Conservation (phyloP, 2,113 vertebrate species). For the Polyodon spathula region DNA sequence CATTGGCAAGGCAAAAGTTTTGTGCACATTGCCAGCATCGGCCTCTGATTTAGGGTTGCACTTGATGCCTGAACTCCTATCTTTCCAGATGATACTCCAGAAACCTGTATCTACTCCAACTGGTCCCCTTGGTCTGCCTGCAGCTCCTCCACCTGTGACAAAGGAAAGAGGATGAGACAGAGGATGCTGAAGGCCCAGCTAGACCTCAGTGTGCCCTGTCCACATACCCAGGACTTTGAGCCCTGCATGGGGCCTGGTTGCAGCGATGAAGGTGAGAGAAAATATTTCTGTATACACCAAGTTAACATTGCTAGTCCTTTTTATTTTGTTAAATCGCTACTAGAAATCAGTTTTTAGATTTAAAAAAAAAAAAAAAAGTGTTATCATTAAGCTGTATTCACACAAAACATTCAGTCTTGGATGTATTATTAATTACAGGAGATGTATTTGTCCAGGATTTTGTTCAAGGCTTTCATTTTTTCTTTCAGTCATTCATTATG, state of each 20-base stretch:
- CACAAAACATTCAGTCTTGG: background rate
- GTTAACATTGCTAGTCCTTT: no score
- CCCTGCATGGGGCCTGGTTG: constrained; percentile 97
- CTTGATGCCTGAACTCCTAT: constrained; percentile 7
- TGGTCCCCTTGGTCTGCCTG: constrained; percentile 98
- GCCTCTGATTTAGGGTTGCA: no score
- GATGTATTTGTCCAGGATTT: constrained; percentile 7
- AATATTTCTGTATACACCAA: no score
- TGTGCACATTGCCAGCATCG: no score
- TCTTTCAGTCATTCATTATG: constrained; percentile 21
- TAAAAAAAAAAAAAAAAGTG: no score
- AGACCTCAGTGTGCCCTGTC: constrained; percentile 90
- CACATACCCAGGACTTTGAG: constrained; percentile 94
- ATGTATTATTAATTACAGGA: background rate
- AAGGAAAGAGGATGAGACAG: constrained; percentile 94
- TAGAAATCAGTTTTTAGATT: no score
- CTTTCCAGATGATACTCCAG: constrained; percentile 84
- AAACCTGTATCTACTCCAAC: constrained; percentile 97
- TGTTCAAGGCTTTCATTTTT: constrained; percentile 15
- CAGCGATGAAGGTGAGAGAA: constrained; percentile 85
- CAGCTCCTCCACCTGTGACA: constrained; percentile 94
- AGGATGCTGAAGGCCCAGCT: constrained; percentile 96
- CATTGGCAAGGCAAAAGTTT: no score
- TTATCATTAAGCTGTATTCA: background rate
- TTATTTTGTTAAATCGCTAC: no score